Evolutionary conservation across 2,888 invertebrate species (phyloP).

Genomic region (Chalcis sispes): DNA sequence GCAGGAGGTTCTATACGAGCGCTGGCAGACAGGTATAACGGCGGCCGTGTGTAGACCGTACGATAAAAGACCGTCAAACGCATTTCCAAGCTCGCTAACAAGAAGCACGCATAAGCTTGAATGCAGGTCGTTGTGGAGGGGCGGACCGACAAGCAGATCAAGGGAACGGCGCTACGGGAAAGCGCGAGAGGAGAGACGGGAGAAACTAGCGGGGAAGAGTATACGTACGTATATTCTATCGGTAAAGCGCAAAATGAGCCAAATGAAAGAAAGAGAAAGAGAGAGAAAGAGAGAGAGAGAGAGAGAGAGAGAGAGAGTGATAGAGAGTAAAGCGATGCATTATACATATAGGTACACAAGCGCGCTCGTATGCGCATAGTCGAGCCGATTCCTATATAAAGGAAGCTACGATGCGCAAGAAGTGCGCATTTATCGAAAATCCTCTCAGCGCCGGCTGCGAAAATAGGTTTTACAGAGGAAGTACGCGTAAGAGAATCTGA

Average conservation of each 20-base stretch:
- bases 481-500: background rate
- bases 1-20: too few relatives aligned
- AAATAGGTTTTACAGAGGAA: background rate
- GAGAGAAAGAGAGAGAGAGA: too few relatives aligned
- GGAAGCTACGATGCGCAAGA: too few relatives aligned
- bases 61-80: slow-evolving; percentile 40
- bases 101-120: slow-evolving; percentile 19
- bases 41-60: slow-evolving; percentile 4
- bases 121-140: too few relatives aligned
- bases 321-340: too few relatives aligned
- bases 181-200: slow-evolving; percentile 3
- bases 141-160: background rate
- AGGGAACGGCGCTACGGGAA: background rate
- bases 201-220: too few relatives aligned
- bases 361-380: too few relatives aligned
- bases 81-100: slow-evolving; percentile 30
- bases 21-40: background rate
- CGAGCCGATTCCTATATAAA: too few relatives aligned
- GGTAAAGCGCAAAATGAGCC: slow-evolving; percentile 26
- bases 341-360: too few relatives aligned
- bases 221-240: background rate
- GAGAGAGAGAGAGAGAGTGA: too few relatives aligned
- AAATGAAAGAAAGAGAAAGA: too few relatives aligned
- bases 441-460: background rate
- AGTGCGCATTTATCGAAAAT: slow-evolving; percentile 33